A percentile compares a stretch with the other conserved stretches of the same genome.
These are phyloP conservation scores for Leucophenga maculata DNA, from an alignment of 2,888 invertebrate genomes.

Conservation along the genomic window DNA sequence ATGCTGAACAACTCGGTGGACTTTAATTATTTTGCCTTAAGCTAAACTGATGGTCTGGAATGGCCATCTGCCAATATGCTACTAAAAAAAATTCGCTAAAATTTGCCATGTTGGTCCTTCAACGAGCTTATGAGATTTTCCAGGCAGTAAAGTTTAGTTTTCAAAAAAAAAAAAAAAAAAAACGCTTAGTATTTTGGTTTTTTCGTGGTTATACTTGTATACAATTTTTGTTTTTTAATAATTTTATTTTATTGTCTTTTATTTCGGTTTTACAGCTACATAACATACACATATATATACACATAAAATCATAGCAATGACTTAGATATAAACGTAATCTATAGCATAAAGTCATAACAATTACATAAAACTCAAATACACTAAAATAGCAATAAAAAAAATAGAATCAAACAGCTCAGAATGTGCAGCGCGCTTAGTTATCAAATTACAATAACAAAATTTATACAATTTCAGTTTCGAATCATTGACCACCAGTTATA, in stretches of 20 bases:
- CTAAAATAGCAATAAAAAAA: background rate
- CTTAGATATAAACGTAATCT: too few species aligned
- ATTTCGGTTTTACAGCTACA: conserved; percentile 2
- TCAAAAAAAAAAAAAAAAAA: too few species aligned
- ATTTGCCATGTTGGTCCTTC: too few species aligned
- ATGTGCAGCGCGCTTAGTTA: conserved; percentile 30
- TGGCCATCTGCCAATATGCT: too few species aligned
- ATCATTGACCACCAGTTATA: background rate
- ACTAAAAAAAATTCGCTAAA: too few species aligned
- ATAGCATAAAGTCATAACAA: background rate
- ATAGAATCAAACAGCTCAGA: conserved; percentile 39
- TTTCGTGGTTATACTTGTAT: background rate
- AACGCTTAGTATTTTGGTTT: too few species aligned
- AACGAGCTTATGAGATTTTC: too few species aligned
- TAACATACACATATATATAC: conserved; percentile 1
- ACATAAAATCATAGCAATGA: conserved; percentile 7
- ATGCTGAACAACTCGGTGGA: too few species aligned
- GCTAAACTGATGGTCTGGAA: too few species aligned
- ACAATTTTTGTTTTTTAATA: background rate
- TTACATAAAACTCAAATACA: background rate
- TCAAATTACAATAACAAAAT: conserved; percentile 35
- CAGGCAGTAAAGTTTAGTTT: too few species aligned
- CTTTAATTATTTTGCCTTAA: too few species aligned
- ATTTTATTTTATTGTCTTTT: conserved; percentile 1
- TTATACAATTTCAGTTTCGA: conserved; percentile 32